A percentile compares a stretch with the other conserved stretches of the same genome.
phyloP scores from a whole-genome alignment of 2,888 invertebrate species.

The Apotomis betuletana region DNA sequence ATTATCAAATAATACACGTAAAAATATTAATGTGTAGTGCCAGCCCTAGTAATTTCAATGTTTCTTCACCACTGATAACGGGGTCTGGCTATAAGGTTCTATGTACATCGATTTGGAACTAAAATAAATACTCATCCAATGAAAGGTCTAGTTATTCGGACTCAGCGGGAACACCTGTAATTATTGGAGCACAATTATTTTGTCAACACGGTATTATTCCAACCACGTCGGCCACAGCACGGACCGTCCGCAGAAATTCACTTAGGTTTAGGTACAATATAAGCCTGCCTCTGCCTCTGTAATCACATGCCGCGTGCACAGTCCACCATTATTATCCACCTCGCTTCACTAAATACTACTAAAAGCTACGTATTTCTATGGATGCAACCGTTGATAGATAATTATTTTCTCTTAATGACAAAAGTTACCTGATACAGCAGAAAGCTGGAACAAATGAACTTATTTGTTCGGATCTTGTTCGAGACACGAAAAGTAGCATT shows the following conservation, averaged over 20 bases:
- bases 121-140: too few relatives aligned
- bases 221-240: background rate
- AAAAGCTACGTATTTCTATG: background rate
- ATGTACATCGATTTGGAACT: too few relatives aligned
- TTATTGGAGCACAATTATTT: background rate
- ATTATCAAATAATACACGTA: too few relatives aligned
- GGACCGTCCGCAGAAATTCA: background rate
- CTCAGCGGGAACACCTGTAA: background rate
- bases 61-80: too few relatives aligned
- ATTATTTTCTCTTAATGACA: background rate
- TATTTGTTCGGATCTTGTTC: background rate
- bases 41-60: too few relatives aligned
- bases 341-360: background rate
- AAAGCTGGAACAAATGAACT: background rate
- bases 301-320: background rate
- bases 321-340: background rate
- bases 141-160: too few relatives aligned
- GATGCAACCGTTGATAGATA: background rate
- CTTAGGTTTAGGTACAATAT: background rate
- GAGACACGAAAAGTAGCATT: background rate
- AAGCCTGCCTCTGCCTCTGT: background rate
- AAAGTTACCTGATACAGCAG: background rate
- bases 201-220: conserved; percentile 2
- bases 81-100: too few relatives aligned
- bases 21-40: too few relatives aligned